A percentile compares a stretch with the other conserved stretches of the same genome.
These are phyloP conservation scores for Candoia aspera DNA, from an alignment of 2,113 vertebrate genomes.

Conservation along the genomic window DNA sequence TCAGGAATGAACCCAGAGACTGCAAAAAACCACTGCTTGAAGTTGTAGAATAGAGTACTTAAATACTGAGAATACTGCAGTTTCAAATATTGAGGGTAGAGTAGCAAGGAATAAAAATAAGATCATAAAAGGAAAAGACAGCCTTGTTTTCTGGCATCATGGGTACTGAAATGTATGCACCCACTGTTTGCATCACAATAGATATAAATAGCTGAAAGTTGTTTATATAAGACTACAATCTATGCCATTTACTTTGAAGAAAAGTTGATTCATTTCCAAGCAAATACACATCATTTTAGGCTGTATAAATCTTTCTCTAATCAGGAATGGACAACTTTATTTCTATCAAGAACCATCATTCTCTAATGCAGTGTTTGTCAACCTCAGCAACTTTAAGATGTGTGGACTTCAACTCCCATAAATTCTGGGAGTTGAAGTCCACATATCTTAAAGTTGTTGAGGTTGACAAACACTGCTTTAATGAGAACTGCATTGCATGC, in stretches of 20 bases:
- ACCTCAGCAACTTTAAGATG: not conserved
- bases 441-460: not conserved
- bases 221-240: not conserved
- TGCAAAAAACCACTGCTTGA: not conserved
- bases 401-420: too few relatives aligned
- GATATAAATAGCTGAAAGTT: not conserved
- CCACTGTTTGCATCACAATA: not conserved
- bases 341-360: not conserved
- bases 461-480: not conserved
- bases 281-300: not conserved
- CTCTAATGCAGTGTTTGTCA: not conserved
- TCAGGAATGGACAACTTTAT: not conserved
- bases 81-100: not conserved
- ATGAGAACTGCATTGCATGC: not conserved
- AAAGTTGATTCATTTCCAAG: not conserved
- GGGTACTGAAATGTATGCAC: not conserved
- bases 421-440: not conserved
- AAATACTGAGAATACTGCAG: not conserved
- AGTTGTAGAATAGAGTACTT: not conserved
- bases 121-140: not conserved
- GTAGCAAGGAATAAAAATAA: not conserved
- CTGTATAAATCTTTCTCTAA: not conserved
- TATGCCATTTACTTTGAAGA: not conserved
- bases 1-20: not conserved
- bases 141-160: not conserved